Evolutionary conservation across 2,888 invertebrate species (phyloP), one percentile per base, ranked within the genome.

Genomic region (Homarus gammarus): DNA sequence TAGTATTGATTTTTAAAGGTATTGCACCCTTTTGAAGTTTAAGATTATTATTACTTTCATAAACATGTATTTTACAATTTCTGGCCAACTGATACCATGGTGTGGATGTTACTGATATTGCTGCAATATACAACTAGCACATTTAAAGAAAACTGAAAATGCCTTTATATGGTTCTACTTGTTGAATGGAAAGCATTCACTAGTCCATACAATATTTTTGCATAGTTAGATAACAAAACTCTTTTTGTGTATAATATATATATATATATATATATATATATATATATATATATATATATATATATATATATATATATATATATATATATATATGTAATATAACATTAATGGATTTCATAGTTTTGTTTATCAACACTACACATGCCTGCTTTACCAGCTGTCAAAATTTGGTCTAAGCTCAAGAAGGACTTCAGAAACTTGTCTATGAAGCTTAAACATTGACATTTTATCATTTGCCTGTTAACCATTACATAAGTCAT

Each of bases 141-240:
- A 64, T 64, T 64, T 64, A 12, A 64, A 64, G 64, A 78, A 64
- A 78, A 73, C 77, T 64, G 68, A 77, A 85, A 77, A 85, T 85
- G 85, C 85, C 85, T 85, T 85, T 84, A 64, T 84, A 40, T 77
- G 85, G 77, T 85, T 85, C 73, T 85, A 85, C 31, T 61, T 75
- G 44, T 68, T 68, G 77, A 77, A 85, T 85, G 78, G 68, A 49
- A 85, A 85, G 64, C 78, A 78, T 84, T 84, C 73, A 78, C 85
- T 85, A 85, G 85, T 85, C 85, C 77, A 68, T 78, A 81, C 64
- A 81, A 64, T 81, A 85, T 78, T 85, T 85, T 85, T 85, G 64
- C 85, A 77, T 85, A 85, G 85, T 40, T 78, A 85, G 85, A 61
- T 77, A 75, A 84, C n/a, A 68, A 49, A 68, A 33, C 31, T 70